These are phyloP conservation scores for Dendropsophus ebraccatus DNA, from an alignment of 2,113 vertebrate species.

Conservation along the genomic window DNA sequence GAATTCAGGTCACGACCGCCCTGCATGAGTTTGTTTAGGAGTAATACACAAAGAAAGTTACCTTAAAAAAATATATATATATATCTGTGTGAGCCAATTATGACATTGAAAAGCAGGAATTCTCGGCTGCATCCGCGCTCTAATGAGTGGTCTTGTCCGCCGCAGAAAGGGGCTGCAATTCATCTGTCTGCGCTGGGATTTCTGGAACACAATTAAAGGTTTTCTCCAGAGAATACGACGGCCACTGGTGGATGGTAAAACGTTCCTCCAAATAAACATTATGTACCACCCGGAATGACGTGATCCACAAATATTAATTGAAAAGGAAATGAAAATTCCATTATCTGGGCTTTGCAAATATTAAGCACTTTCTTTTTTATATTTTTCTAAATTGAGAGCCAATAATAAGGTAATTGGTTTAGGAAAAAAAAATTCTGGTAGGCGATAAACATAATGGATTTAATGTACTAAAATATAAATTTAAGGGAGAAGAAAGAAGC, in stretches of 20 bases:
- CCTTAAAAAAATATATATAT: conserved; percentile 20
- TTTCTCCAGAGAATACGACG: not conserved
- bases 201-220: conserved; percentile 30
- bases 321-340: not conserved
- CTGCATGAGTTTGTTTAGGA: conserved; percentile 5
- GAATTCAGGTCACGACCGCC: not conserved
- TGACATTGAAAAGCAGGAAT: too few species aligned
- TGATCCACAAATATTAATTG: not conserved
- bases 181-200: conserved; percentile 2
- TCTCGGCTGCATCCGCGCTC: too few species aligned
- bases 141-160: conserved; percentile 31
- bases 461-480: not conserved
- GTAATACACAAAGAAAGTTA: not conserved
- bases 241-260: not conserved
- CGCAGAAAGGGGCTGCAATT: conserved; percentile 6
- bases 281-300: not conserved
- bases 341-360: not conserved
- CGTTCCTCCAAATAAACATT: not conserved
- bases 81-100: not conserved
- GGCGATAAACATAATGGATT: not conserved
- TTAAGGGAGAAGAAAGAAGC: not conserved
- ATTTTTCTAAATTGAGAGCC: not conserved
- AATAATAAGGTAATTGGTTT: not conserved
- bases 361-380: not conserved
- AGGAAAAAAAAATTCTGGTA: not conserved